phyloP scores from a whole-genome alignment of 2,113 vertebrate species.

The Anolis sagrei region DNA sequence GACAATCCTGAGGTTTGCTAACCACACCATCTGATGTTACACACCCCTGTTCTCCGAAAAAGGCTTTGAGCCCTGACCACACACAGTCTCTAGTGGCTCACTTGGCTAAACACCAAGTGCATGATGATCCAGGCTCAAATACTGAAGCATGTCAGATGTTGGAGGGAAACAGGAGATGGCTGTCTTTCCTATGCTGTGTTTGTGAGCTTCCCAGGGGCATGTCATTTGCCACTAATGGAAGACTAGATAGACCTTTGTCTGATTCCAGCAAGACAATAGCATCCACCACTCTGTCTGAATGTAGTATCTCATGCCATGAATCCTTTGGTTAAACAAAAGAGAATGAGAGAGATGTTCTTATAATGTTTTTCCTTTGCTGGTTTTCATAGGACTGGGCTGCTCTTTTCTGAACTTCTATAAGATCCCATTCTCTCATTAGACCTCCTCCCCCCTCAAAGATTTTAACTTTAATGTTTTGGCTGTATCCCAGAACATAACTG shows the following conservation, averaged over 20 bases:
- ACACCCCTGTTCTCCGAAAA: not conserved
- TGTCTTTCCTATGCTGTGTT: not conserved
- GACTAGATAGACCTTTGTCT: not conserved
- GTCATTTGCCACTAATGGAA: not conserved
- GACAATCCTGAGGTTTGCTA: not conserved
- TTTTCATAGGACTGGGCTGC: not conserved
- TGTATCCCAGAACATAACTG: not conserved
- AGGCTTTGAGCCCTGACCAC: not conserved
- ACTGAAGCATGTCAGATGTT: not conserved
- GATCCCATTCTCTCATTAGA: slow-evolving; percentile 8
- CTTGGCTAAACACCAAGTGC: not conserved
- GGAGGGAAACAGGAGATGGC: not conserved
- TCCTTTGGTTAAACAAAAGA: not conserved
- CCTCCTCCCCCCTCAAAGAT: not conserved
- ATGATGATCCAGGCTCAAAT: not conserved
- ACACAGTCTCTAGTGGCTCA: not conserved
- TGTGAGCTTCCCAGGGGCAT: not conserved
- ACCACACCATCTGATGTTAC: not conserved
- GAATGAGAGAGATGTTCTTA: not conserved
- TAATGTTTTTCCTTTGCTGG: not conserved
- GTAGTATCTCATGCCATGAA: not conserved
- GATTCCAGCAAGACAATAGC: not conserved
- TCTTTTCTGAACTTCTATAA: slow-evolving; percentile 1
- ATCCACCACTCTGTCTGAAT: not conserved
- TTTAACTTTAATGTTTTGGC: slow-evolving; percentile 27